Evolutionary conservation across 2,113 vertebrate species (phyloP), one percentile per base, ranked within the genome.

Genomic region (Etheostoma spectabile): DNA sequence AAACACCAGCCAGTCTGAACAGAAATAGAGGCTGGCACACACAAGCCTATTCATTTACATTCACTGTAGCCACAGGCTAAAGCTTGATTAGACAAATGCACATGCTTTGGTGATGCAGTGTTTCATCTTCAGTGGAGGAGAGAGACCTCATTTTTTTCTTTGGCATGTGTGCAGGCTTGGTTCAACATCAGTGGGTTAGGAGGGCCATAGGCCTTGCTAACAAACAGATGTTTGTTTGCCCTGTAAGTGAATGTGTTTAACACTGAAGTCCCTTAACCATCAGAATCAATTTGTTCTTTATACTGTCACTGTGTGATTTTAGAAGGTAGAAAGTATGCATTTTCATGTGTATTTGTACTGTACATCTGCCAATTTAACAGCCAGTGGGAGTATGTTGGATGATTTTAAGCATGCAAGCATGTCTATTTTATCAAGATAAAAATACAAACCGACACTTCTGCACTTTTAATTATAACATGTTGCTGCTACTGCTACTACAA

Each of bases 51-150:
- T 93, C 91, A 92, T 93, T 92, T 92, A 88, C 91, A 92, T 92
- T 89, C 82, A 62, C 30, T 69, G 89, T 89, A 68, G 88, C 93
- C 87, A 48, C 76, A 49, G 93, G 93, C 91, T 89, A 89, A 89
- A 90, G 90, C 93, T 93, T 93, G 93, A 93, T 93, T 89, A 93
- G 91, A 94, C 92, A 92, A 93, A 92, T 57, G 90, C 89, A 86
- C 90, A 91, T 84, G 92, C 90, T 94, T 92, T 93, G 89, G 91
- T 92, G 90, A 92, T 92, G 88, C 86, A 85, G 91, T 94, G 91
- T 93, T 94, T 94, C 91, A 92, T 93, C 92, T 93, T 92, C 87
- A 91, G 91, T 85, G 80, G 89, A 91, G 91, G 82, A 82, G 88
- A 84, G 88, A 91, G 90, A 92, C 87, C 89, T 90, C 77, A 80